Evolutionary conservation across 2,888 invertebrate genomes (phyloP).

Genomic region (Lycocerus yunnanus): DNA sequence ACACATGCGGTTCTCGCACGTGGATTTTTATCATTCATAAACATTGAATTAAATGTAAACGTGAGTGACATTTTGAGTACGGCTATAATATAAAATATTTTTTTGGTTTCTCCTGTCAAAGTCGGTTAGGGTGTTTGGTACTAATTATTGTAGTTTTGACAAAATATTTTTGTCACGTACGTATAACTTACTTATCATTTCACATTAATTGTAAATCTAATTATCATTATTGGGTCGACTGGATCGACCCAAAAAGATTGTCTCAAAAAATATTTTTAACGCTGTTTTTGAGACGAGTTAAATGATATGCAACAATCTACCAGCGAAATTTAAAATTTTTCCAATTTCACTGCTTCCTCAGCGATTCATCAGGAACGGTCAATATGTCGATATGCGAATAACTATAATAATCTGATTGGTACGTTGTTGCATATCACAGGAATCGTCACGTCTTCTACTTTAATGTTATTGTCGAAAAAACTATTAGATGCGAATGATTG

Average conservation of each 20-base stretch:
- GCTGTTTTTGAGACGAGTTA: too few relatives aligned
- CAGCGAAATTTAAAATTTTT: not conserved
- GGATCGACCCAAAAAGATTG: not conserved
- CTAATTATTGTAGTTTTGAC: not conserved
- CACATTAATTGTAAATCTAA: not conserved
- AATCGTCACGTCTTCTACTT: not conserved
- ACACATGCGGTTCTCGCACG: slow-evolving; percentile 18
- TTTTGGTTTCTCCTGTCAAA: not conserved
- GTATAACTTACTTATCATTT: not conserved
- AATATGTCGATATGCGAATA: not conserved
- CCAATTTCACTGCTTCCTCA: not conserved
- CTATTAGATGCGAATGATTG: not conserved
- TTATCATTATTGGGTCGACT: not conserved
- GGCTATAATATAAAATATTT: not conserved
- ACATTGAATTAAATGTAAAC: slow-evolving; percentile 9
- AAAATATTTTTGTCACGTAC: slow-evolving; percentile 1
- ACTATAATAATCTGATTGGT: not conserved
- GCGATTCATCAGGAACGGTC: not conserved
- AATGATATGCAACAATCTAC: not conserved
- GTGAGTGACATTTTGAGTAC: not conserved
- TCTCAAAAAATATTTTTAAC: too few relatives aligned
- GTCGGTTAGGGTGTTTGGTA: not conserved
- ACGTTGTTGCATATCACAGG: not conserved
- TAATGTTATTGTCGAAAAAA: not conserved
- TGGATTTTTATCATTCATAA: slow-evolving; percentile 16